Base-by-base conservation (phyloP, 2,888 invertebrate genomes). In the Odontocerum albicorne region DNA sequence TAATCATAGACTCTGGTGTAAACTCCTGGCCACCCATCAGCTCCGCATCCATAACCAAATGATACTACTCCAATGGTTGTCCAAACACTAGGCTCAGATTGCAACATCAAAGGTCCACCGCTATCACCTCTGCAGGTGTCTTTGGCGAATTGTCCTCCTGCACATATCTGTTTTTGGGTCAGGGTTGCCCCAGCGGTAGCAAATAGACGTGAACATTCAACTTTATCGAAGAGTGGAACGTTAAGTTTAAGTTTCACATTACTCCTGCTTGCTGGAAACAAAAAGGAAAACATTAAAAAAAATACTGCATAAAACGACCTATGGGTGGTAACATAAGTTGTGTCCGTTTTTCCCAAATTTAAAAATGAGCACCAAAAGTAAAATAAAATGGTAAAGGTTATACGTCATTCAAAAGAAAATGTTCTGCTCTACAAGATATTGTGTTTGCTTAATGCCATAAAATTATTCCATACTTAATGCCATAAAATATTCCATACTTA, bases 101-200 rank as follows among this genome's bases (percentile, higher is more conserved):
- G 68, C 61, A 69, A 74, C 88, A 90, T 89, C 3, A 90, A 70
- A 0, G 90, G 89, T 2, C 89, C 89, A 0, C 90, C 90, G 1
- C 88, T 88, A 63, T 90, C 90, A 0, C 90, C 90, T 12, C 74
- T 77, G 64, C 90, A 91, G 0, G 89, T 84, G 65, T 90, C 90
- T 64, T 84, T 79, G 2, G 81, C 79, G 50, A 73, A 77, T 31
- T 77, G 75, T 0, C 90, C 87, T 2, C 90, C 90, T 7, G 87
- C 88, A 64, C 89, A 90, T 1, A 89, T 65, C 64, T 87, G 86
- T 13, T 73, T 77, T 0, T 77, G 71, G 0, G 74, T 74, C 21
- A 86, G 66, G 1, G 67, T 65, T 0, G 84, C 77, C 1, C 75
- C 75, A 3, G 79, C 68, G 0, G 67, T 63, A 8, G 68, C 67